Percentiles rank a stretch among this genome's conserved stretches.
These are phyloP conservation scores for Caenorhabditis sinica DNA, from an alignment of 2,888 invertebrate genomes.

Conservation along the genomic window DNA sequence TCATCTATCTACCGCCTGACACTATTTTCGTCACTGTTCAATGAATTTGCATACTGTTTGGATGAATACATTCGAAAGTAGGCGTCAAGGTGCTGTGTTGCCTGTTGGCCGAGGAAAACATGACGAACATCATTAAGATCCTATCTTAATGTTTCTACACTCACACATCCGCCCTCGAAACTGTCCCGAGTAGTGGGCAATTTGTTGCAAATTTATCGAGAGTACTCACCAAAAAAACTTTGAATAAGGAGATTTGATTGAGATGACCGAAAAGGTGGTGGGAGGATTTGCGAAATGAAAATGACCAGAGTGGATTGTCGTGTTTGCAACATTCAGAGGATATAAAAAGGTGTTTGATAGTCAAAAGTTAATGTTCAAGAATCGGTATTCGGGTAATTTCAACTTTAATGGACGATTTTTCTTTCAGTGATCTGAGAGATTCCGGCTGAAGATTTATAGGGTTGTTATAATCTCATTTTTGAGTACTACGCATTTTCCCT, in stretches of 20 bases:
- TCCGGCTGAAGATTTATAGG: too few species aligned
- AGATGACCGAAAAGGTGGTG: neutral
- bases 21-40: constrained; percentile 29
- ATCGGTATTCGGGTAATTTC: neutral
- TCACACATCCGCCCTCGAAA: constrained; percentile 46
- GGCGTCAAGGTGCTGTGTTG: constrained; percentile 19
- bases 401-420: neutral
- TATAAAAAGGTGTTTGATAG: constrained; percentile 9
- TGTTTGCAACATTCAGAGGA: constrained; percentile 7
- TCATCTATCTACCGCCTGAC: constrained; percentile 31
- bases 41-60: constrained; percentile 53
- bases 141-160: constrained; percentile 52
- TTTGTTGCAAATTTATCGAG: constrained; percentile 54
- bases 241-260: neutral
- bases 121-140: constrained; percentile 58
- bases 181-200: constrained; percentile 40
- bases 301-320: neutral
- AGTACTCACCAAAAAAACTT: constrained; percentile 15
- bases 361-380: constrained; percentile 2
- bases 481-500: too few species aligned
- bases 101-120: constrained; percentile 12
- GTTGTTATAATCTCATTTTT: too few species aligned
- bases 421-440: too few species aligned
- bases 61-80: constrained; percentile 13
- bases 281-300: constrained; percentile 4